Base-by-base conservation (phyloP, 2,113 vertebrate genomes). In the Proteles cristata region DNA sequence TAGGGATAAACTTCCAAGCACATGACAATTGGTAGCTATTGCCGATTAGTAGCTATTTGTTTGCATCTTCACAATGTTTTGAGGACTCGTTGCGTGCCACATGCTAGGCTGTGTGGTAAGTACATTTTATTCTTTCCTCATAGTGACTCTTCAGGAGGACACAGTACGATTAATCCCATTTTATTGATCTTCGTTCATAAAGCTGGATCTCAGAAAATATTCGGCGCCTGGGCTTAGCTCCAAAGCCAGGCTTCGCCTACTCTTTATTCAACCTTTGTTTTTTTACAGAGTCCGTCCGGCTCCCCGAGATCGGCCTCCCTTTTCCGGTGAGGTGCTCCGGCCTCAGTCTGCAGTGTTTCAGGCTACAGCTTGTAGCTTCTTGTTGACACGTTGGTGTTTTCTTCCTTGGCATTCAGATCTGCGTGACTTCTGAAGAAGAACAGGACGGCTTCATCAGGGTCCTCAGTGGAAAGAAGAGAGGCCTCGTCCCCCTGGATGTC, bases 401-500 rank as follows among this genome's bases (percentile, higher is more conserved):
- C 15, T 28, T 94, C 97, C 88, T 98, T 96, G 98, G 43, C 83
- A 39, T 97, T 96, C 98, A 99, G 99, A 99, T 99, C 93, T 99
- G 99, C 76, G 99, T 99, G 98, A 99, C 99, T 98, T 98, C 98
- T 28, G 99, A 99, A 98, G 99, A 99, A 19, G 99, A 99, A 90
- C 98, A 96, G 0, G 98, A 99, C 0, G 99, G 99, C 98, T 99
- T 99, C 98, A 99, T 99, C 98, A 99, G 98, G 98, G 99, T 99
- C 94, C 98, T 98, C 97, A 99, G 99, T 2, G 99, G 99, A 81
- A 99, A 99, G 98, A 99, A 99, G 98, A 99, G 98, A 98, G 99
- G 99, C 92, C 99, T 99, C 1, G 99, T 99, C 82, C 99, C 99
- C 68, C 98, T 99, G 39, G 99, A 99, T 0, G 97, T 99, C 93